Evolutionary conservation across 2,888 invertebrate genomes (phyloP), one percentile per base, ranked within the genome.

Genomic region (Microplitis manilae): DNA sequence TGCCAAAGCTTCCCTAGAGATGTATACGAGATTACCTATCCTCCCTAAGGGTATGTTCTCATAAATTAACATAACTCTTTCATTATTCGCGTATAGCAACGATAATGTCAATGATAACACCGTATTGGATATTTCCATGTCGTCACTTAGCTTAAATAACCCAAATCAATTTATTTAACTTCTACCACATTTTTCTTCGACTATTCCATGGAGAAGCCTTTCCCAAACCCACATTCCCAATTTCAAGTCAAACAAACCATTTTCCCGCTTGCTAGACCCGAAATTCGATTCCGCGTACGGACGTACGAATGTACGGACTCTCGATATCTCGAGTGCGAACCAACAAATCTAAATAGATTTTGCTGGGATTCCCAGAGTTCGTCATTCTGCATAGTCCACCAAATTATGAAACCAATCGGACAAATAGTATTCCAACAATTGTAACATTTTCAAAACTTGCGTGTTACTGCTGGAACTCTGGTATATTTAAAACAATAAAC

Each of bases 11-110:
- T 65, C 65, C 65, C 65, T 20, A 65, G 65, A 30, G 65, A 65
- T 30, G 65, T 38, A 13, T 65, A 65, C 65, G 38, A 65, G 65
- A 65, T 65, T 65, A 65, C 38, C 9, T 73, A 67, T 67, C 50
- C 50, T 50, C 73, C 67, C 73, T 65, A 30, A 50, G 67, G 73
- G 30, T 13, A 67, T 64, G 64, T 65, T 73, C 67, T 59, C 50
- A 50, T 65, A 30, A 73, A 73, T 67, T 59, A 65, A 50, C 73
- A 17, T 30, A 67, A n/a, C 60, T 62, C 15, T 65, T 41, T 65
- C 41, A 17, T 20, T 73, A 67, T 30, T 13, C 50, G 13, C 8
- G 50, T 50, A 50, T 50, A 50, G 50, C 13, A 4, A 50, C 6
- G 50, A 50, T 62, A 62, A 62, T 62, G 62, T 62, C 8, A 62